Percentiles rank a stretch among this genome's conserved stretches.
Evolutionary conservation across 2,113 vertebrate genomes (phyloP).

Genomic region (Grammomys surdaster): DNA sequence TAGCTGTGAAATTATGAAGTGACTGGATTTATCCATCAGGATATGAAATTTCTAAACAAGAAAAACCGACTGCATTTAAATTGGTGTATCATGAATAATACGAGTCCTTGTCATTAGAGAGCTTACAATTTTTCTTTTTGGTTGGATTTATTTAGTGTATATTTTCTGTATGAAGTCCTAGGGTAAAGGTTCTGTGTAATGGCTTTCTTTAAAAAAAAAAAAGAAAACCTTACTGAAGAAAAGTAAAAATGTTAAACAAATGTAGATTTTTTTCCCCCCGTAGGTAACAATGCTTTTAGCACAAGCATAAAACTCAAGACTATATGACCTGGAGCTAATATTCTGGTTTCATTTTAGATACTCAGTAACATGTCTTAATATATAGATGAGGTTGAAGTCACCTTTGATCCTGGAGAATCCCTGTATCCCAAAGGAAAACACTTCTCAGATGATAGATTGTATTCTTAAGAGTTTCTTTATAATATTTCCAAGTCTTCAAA

Average conservation of each 20-base stretch:
- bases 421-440: conserved; percentile 16
- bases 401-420: neutral
- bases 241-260: conserved; percentile 12
- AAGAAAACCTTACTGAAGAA: conserved; percentile 54
- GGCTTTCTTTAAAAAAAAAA: neutral
- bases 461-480: neutral
- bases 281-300: conserved; percentile 55
- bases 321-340: neutral
- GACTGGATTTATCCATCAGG: conserved; percentile 44
- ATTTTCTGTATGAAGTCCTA: conserved; percentile 11
- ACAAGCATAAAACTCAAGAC: conserved; percentile 47
- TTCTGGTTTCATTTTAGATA: conserved; percentile 24
- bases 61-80: conserved; percentile 51
- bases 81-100: neutral
- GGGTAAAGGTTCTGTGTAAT: conserved; percentile 27
- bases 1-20: conserved; percentile 49
- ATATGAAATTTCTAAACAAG: conserved; percentile 63
- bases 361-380: neutral
- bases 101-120: neutral
- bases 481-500: conserved; percentile 20
- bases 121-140: conserved; percentile 1
- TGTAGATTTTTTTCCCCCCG: conserved; percentile 5
- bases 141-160: conserved; percentile 34
- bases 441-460: neutral
- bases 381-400: neutral